Evolutionary conservation across 1,140 invertebrate genomes (phyloP), one percentile per base, ranked within the genome.

Genomic region (Drosophila santomea): DNA sequence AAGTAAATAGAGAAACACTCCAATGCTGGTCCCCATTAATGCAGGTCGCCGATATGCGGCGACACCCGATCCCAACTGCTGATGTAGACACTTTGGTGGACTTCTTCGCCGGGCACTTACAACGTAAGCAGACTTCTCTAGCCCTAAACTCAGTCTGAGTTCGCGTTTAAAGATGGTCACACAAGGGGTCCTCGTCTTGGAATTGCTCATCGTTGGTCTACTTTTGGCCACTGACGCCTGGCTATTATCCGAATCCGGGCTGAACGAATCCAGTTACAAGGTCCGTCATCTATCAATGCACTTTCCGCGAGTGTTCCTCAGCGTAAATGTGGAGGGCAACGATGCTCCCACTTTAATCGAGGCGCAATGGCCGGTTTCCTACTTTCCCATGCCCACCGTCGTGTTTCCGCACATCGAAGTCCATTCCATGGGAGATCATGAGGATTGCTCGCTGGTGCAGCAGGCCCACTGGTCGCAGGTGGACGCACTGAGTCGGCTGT

Each of bases 391-490:
- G 56, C 68, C 68, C n/a, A 84, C 89, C 1, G 43, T 63, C 23
- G 59, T 90, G 6, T 92, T 80, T 72, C 91, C 91, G 0, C 74
- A 66, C 11, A 36, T 12, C 1, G 72, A 82, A 12, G 59, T 78
- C 5, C 91, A 92, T 17, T 80, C 82, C 0, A 82, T 72, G 14
- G 72, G 61, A 1, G 56, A 51, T n/a, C 63, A 61, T 15, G 28
- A 43, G 8, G 83, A 92, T 41, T 92, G 91, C 67, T 74, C 80
- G 0, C 56, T 74, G 0, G 41, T 92, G 58, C 85, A 91, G 15
- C 85, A 92, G 44, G 82, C 91, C 0, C 73, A 82, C 35, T 90
- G 91, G 90, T 80, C 91, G 0, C 85, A 92, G 48, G 89, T 92
- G 41, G 91, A 92, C 38, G 78, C 73, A 20, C 55, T 91, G 15